These are phyloP conservation scores for Tipula vernalis DNA, from an alignment of 2,888 invertebrate species.

Conservation along the genomic window DNA sequence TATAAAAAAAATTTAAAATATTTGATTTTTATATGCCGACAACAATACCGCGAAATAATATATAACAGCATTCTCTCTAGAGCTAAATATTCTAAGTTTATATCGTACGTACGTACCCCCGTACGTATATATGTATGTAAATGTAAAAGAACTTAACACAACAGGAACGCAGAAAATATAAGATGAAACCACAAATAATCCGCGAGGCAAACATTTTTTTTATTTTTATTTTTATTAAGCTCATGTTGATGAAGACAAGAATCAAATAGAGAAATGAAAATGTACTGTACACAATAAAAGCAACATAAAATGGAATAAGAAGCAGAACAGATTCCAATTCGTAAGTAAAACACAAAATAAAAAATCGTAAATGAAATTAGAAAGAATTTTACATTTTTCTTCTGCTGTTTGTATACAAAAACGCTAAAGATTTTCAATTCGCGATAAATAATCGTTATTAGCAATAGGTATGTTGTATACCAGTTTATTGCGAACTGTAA, in stretches of 20 bases:
- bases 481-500: neutral
- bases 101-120: neutral
- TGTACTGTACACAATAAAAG: neutral
- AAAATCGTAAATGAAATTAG: neutral
- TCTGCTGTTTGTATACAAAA: neutral
- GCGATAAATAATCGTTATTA: neutral
- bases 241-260: neutral
- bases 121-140: neutral
- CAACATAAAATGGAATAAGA: neutral
- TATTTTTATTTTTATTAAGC: neutral
- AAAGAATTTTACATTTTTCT: neutral
- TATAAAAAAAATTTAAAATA: neutral
- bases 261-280: neutral
- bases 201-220: neutral
- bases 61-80: neutral
- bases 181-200: conserved; percentile 4
- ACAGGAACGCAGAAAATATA: neutral
- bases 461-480: neutral
- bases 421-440: neutral
- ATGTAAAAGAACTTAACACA: neutral
- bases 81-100: neutral
- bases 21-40: neutral
- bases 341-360: neutral
- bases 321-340: conserved; percentile 4
- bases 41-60: conserved; percentile 4